These are phyloP conservation scores for Ameiurus melas DNA, from an alignment of 2,113 vertebrate genomes.

Conservation along the genomic window DNA sequence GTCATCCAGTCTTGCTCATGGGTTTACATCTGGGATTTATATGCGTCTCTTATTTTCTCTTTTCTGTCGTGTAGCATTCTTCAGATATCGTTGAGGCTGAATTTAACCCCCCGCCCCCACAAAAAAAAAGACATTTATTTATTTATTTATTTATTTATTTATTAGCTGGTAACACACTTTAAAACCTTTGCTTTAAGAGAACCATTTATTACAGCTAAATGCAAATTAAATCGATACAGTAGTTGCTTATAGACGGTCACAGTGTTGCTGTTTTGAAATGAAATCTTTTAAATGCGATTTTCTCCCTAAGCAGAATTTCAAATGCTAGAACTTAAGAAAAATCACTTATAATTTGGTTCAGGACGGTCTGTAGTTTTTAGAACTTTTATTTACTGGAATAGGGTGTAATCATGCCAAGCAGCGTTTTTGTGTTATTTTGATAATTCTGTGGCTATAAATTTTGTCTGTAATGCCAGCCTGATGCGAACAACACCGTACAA, in stretches of 20 bases:
- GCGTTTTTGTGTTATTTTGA: neutral
- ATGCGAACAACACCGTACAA: neutral
- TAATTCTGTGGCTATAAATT: neutral
- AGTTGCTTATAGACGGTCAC: neutral
- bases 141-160: too few relatives aligned
- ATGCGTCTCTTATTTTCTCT: neutral
- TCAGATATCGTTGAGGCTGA: neutral
- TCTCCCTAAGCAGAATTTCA: neutral
- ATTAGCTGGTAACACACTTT: neutral
- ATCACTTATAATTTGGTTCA: neutral
- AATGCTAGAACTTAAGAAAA: neutral
- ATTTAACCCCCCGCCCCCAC: neutral
- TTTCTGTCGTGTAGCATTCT: neutral
- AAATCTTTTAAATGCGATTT: neutral
- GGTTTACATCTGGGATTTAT: neutral
- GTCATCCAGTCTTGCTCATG: neutral
- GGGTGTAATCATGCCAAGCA: neutral
- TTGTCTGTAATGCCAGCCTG: neutral
- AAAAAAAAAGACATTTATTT: neutral
- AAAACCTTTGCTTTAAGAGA: neutral
- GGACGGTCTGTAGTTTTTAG: neutral
- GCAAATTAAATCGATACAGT: neutral
- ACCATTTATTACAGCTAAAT: neutral
- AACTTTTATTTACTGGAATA: neutral
- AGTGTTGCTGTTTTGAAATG: neutral